Percentiles rank a stretch among this genome's conserved stretches.
These are phyloP conservation scores for Dryobotodes eremita DNA, from an alignment of 2,888 invertebrate species.

Conservation along the genomic window DNA sequence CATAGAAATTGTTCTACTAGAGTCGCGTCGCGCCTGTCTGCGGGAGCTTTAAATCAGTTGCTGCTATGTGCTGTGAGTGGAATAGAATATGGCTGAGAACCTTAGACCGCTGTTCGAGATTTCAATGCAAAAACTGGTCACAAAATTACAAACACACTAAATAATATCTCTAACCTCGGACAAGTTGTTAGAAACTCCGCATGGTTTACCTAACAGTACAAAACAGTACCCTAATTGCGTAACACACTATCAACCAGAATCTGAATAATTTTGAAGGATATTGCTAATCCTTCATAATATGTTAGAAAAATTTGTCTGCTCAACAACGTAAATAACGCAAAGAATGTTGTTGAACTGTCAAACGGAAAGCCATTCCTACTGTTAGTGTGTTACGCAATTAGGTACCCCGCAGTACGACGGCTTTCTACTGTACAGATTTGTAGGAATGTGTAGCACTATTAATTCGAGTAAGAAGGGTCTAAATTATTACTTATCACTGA, in stretches of 20 bases:
- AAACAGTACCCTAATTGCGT: background rate
- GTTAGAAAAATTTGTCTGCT: too few species aligned
- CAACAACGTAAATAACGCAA: too few species aligned
- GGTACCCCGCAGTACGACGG: slow-evolving; percentile 36
- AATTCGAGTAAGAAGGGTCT: slow-evolving; percentile 75
- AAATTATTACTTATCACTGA: slow-evolving; percentile 75
- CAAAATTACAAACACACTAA: background rate
- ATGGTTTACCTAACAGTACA: slow-evolving; percentile 39
- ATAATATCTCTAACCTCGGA: background rate
- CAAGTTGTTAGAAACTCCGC: slow-evolving; percentile 1
- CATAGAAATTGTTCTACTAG: too few species aligned
- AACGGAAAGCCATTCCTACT: too few species aligned
- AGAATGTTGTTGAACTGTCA: too few species aligned
- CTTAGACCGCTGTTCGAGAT: background rate
- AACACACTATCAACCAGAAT: too few species aligned
- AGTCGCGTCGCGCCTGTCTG: too few species aligned
- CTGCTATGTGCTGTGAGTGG: background rate
- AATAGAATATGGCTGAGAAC: background rate
- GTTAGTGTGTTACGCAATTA: too few species aligned
- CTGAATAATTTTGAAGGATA: too few species aligned
- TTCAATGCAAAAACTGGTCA: background rate
- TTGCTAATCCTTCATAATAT: too few species aligned
- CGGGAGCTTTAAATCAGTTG: background rate
- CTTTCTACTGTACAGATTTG: slow-evolving; percentile 71
- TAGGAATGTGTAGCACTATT: slow-evolving; percentile 72